Conservation (phyloP, 2,113 vertebrate species). For the Planiliza haematocheilus region DNA sequence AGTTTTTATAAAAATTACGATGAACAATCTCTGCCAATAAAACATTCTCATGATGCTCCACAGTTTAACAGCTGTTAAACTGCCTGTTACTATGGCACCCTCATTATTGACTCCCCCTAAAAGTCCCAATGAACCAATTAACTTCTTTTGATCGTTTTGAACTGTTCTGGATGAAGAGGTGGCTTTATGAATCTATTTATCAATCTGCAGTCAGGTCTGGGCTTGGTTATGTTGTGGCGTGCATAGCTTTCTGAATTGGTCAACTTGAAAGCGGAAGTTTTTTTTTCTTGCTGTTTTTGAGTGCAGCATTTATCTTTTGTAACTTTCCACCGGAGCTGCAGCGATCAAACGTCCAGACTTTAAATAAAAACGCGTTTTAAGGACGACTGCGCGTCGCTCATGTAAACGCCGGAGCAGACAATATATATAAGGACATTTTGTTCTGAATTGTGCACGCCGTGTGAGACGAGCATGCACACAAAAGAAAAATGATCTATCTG, state of each 20-base stretch:
- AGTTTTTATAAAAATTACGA: too few relatives aligned
- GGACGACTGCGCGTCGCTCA: background rate
- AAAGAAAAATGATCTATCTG: constrained; percentile 41
- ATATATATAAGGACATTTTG: constrained; percentile 60
- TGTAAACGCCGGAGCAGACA: background rate
- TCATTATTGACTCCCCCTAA: too few relatives aligned
- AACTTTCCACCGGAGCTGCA: constrained; percentile 72
- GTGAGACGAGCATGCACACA: constrained; percentile 51
- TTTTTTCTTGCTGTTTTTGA: constrained; percentile 51
- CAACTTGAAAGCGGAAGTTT: constrained; percentile 84
- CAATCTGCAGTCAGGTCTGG: background rate
- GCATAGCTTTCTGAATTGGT: constrained; percentile 46
- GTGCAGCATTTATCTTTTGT: constrained; percentile 80
- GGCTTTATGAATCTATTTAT: background rate
- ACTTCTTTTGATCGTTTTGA: too few relatives aligned
- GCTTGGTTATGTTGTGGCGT: background rate
- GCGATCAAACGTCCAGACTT: constrained; percentile 15
- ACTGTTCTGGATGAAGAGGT: too few relatives aligned
- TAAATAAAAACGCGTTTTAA: background rate
- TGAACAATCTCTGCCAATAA: too few relatives aligned
- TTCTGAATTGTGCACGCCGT: constrained; percentile 46
- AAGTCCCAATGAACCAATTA: too few relatives aligned
- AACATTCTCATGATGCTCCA: too few relatives aligned
- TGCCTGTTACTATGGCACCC: too few relatives aligned
- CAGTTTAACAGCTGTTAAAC: too few relatives aligned